Percentiles rank a stretch among this genome's conserved stretches.
phyloP scores from a whole-genome alignment of 2,797 vertebrate genomes.

The Danio jaintianensis region DNA sequence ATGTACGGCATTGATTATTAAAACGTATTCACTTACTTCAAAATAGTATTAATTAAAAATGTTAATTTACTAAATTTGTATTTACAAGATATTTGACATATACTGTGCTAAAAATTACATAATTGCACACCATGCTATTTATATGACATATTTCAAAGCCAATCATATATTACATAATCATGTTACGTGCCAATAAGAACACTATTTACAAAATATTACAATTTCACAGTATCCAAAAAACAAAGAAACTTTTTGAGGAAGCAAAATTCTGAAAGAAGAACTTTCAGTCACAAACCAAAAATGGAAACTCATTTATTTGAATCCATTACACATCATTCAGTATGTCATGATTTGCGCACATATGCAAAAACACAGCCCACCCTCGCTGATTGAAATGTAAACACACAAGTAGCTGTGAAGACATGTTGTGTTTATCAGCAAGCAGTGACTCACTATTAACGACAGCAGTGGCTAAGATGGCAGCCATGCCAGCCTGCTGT shows the following conservation, averaged over 20 bases:
- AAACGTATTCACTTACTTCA: background rate
- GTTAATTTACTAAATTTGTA: background rate
- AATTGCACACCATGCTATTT: background rate
- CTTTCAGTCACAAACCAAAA: background rate
- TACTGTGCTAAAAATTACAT: background rate
- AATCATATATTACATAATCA: background rate
- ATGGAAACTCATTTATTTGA: background rate
- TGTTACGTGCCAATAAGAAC: background rate
- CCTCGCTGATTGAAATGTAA: background rate
- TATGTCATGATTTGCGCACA: background rate
- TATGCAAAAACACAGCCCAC: background rate
- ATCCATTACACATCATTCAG: background rate
- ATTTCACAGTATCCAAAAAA: background rate
- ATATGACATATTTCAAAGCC: background rate
- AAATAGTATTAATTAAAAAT: background rate
- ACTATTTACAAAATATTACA: background rate
- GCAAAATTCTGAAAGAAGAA: background rate
- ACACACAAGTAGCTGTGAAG: slow-evolving; percentile 2
- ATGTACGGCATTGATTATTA: background rate
- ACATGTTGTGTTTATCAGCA: slow-evolving; percentile 29
- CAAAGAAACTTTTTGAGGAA: background rate
- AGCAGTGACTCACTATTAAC: slow-evolving; percentile 90
- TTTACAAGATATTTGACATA: background rate
- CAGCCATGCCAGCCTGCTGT: slow-evolving; percentile 97
- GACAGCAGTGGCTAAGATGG: slow-evolving; percentile 93